phyloP scores from a whole-genome alignment of 2,888 invertebrate species.

The Bellardia pandia region DNA sequence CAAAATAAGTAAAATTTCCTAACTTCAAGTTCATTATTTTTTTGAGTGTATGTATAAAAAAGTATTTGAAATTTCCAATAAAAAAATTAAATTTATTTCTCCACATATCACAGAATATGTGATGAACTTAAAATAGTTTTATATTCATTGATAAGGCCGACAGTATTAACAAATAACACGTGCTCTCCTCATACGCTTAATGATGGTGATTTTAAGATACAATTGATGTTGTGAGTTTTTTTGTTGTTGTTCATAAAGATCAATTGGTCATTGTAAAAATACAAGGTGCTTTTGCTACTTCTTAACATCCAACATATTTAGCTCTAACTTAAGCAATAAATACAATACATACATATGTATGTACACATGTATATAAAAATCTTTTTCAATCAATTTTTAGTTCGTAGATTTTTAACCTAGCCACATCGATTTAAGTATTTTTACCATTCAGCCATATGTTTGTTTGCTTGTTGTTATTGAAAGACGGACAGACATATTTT shows the following conservation, averaged over 20 bases:
- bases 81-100: background rate
- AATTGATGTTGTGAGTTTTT: slow-evolving; percentile 44
- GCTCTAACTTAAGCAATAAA: slow-evolving; percentile 25
- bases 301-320: slow-evolving; percentile 5
- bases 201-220: slow-evolving; percentile 44
- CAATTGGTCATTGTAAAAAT: slow-evolving; percentile 29
- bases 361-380: slow-evolving; percentile 10
- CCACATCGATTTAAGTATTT: slow-evolving; percentile 22
- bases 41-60: background rate
- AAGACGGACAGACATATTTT: slow-evolving; percentile 13
- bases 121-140: background rate
- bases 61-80: background rate
- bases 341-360: background rate
- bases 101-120: background rate
- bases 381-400: slow-evolving; percentile 48
- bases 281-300: slow-evolving; percentile 32
- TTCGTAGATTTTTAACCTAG: slow-evolving; percentile 27
- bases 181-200: slow-evolving; percentile 38
- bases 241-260: slow-evolving; percentile 7
- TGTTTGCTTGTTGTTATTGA: background rate
- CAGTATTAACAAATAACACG: slow-evolving; percentile 31
- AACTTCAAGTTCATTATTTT: no score
- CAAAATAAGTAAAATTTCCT: no score
- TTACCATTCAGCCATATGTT: slow-evolving; percentile 22
- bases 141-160: background rate